phyloP scores from a whole-genome alignment of 2,888 invertebrate genomes.

The Ellobium chinense region DNA sequence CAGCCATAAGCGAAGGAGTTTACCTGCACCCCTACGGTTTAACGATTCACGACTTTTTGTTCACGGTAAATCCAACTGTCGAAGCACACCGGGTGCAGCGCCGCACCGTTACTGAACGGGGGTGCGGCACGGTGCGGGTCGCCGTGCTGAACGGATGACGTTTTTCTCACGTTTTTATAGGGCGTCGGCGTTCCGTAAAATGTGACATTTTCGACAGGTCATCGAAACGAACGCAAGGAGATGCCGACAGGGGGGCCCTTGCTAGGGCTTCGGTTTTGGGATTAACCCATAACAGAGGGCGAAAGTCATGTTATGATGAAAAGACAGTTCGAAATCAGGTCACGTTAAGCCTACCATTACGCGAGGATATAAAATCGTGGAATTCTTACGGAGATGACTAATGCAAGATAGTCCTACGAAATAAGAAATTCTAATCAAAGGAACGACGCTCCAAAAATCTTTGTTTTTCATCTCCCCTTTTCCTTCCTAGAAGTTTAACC shows the following conservation, averaged over 20 bases:
- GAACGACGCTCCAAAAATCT: no score
- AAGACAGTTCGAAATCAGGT: no score
- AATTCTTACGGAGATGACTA: no score
- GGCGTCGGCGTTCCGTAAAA: not conserved
- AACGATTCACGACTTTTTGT: not conserved
- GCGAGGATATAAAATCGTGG: no score
- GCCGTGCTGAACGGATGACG: not conserved
- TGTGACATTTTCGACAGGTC: not conserved
- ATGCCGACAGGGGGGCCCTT: not conserved
- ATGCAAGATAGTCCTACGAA: no score
- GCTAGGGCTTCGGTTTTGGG: not conserved
- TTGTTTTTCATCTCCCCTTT: no score
- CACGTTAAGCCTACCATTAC: no score
- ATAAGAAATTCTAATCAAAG: no score
- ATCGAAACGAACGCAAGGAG: not conserved
- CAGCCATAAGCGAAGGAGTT: not conserved
- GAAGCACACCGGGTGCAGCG: not conserved
- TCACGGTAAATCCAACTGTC: not conserved
- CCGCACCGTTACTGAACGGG: not conserved
- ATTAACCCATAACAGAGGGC: not conserved
- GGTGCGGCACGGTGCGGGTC: not conserved
- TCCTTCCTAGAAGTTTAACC: no score
- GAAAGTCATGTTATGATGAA: no score
- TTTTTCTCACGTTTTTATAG: not conserved
- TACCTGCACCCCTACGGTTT: not conserved